A percentile compares a stretch with the other conserved stretches of the same genome.
Conservation (phyloP, 1,140 invertebrate species). For the Meloidogyne chitwoodi region DNA sequence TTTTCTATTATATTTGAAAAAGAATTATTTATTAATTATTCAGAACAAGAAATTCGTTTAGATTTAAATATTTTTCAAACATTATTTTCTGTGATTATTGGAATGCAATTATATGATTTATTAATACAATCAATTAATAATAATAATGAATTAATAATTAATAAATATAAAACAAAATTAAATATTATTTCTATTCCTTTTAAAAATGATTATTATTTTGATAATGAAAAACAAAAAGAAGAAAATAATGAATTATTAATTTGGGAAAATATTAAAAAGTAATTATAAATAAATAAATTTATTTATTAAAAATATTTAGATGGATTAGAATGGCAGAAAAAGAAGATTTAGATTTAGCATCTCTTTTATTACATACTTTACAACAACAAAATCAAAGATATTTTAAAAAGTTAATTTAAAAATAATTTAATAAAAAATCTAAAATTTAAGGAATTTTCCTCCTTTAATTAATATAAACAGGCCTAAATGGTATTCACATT, state of each 20-base stretch:
- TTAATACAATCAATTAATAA: not conserved
- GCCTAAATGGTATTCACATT: not conserved
- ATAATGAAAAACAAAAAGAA: not conserved
- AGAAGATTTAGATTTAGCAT: not conserved
- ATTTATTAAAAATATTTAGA: not conserved
- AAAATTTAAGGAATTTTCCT: constrained; percentile 7
- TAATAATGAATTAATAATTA: constrained; percentile 7
- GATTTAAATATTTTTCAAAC: constrained; percentile 10
- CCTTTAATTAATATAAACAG: constrained; percentile 2
- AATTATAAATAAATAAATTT: too few species aligned
- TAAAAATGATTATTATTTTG: not conserved
- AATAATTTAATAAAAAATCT: not conserved
- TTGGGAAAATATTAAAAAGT: not conserved
- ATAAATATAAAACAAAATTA: not conserved
- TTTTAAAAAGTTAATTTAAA: not conserved
- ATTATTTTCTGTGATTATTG: not conserved
- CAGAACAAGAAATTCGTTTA: not conserved
- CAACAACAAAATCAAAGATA: constrained; percentile 1
- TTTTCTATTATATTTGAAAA: constrained; percentile 8
- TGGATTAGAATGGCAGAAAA: constrained; percentile 8
- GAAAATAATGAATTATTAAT: not conserved
- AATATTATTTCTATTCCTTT: not conserved
- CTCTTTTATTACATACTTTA: constrained; percentile 13
- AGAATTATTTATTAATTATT: not conserved
- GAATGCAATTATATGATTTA: constrained; percentile 1